Evolutionary conservation across 2,797 vertebrate species (phyloP).

Genomic region (Propithecus perrieri): DNA sequence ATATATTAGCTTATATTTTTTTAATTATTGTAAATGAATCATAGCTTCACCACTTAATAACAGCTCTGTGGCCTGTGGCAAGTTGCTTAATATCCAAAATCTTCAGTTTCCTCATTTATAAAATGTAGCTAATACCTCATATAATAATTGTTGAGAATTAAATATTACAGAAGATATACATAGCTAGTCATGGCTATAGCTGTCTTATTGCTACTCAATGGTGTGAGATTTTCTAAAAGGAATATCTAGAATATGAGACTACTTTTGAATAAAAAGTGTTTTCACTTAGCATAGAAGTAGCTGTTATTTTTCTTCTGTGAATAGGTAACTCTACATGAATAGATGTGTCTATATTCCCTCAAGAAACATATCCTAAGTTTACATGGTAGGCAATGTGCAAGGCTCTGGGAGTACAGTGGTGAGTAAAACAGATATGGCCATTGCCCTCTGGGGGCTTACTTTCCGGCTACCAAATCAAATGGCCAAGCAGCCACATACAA

Average conservation of each 20-base stretch:
- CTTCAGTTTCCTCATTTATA: conserved; percentile 12
- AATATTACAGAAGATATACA: neutral
- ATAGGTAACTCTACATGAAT: neutral
- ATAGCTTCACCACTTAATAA: conserved; percentile 3
- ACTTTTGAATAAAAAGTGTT: conserved; percentile 28
- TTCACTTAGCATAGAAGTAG: neutral
- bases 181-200: neutral
- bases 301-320: conserved; percentile 34
- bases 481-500: neutral
- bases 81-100: conserved; percentile 10
- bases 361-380: neutral
- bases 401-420: neutral
- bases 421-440: neutral
- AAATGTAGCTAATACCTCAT: neutral
- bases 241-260: neutral
- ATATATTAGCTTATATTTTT: neutral
- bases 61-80: neutral
- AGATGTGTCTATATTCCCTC: neutral
- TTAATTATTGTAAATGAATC: conserved; percentile 1
- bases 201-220: neutral
- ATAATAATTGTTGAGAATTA: neutral
- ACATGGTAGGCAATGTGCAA: neutral
- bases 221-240: neutral
- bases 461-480: neutral
- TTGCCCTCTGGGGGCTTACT: neutral